Base-by-base conservation (phyloP, 2,797 vertebrate genomes). In the Atherinosoma microstoma region DNA sequence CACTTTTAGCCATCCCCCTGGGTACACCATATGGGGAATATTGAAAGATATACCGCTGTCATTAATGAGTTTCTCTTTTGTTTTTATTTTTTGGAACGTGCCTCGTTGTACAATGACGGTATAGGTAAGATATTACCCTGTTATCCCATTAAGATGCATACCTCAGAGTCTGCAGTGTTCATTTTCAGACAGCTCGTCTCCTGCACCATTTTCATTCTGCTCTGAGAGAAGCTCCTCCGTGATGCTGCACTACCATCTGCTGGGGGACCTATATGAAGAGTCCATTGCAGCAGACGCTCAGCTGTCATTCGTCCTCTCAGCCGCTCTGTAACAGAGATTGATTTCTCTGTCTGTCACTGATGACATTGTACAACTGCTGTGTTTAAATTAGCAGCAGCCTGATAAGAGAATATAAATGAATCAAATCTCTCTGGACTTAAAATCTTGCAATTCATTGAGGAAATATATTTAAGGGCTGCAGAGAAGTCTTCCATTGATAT, bases 181-280 rank as follows among this genome's bases (percentile, higher is more conserved):
- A 61, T 92, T 90, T 90, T 75, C 85, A 87, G 87, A 87, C 87
- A 83, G 78, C 86, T 85, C 42, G 67, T 87, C 87, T 89, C 69
- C 83, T 91, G 90, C 90, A 84, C 88, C 89, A 89, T 90, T 92
- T 91, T 89, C 70, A 30, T 78, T 51, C 71, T 70, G 70, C 30
- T 75, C 66, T 57, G 57, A 49, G 24, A 76, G 79, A 66, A 78
- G 82, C 75, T 78, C 47, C 87, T 78, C 64, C 13, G 61, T 27
- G 84, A 82, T 84, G 89, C 80, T 87, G 82, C 88, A 93, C 88
- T 76, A 88, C 93, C 92, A 90, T 91, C 93, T 93, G 88, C 89
- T 90, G 93, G 92, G 73, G 57, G 82, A 78, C 57, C 42, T 56
- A 53, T 42, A 54, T 70, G 58, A 82, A 67, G 64, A 84, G 59